phyloP scores from a whole-genome alignment of 2,888 invertebrate species.

The Rhamphomyia laevipes region DNA sequence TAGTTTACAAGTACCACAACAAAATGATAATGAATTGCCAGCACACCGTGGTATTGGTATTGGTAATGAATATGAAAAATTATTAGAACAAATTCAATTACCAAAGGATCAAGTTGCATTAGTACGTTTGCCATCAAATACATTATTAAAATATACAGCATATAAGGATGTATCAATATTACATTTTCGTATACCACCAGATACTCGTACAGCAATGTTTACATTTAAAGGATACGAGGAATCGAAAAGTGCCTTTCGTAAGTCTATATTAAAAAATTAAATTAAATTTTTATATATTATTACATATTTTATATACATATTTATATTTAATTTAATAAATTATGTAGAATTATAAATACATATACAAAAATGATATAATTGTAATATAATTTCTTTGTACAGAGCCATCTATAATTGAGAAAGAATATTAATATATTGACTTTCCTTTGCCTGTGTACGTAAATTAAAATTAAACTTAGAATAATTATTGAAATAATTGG shows the following conservation, averaged over 20 bases:
- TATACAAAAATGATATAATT: too few species aligned
- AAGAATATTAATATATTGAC: too few species aligned
- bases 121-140: constrained; percentile 38
- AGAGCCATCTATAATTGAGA: too few species aligned
- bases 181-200: constrained; percentile 44
- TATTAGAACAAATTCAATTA: constrained; percentile 22
- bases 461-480: too few species aligned
- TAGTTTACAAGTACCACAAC: constrained; percentile 12
- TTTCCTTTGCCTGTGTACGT: too few species aligned
- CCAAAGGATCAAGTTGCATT: constrained; percentile 29
- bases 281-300: neutral
- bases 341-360: too few species aligned
- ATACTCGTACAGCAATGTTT: constrained; percentile 38
- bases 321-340: too few species aligned
- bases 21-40: constrained; percentile 12
- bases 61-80: neutral
- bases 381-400: too few species aligned
- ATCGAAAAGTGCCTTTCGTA: constrained; percentile 37
- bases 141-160: constrained; percentile 41
- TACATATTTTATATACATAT: too few species aligned
- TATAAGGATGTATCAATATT: constrained; percentile 48
- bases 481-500: too few species aligned
- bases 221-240: constrained; percentile 37
- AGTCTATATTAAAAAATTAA: constrained; percentile 18
- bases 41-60: neutral